Base-by-base conservation (phyloP, 2,888 invertebrate genomes). In the Chironomus tentans region DNA sequence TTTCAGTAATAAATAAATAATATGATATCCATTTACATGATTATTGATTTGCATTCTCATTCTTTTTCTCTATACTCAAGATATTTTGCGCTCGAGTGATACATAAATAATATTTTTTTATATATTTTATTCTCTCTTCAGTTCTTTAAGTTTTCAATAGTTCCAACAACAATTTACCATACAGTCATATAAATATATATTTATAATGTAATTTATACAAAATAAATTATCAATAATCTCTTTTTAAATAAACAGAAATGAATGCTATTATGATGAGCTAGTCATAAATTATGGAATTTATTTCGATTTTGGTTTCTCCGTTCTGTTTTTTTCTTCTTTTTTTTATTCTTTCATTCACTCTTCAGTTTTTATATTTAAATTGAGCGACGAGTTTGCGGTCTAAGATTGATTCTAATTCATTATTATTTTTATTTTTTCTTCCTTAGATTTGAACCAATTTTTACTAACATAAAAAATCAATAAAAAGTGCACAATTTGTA, bases 141-240 rank as follows among this genome's bases (percentile, higher is more conserved):
- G 38, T 38, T 38, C 38, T 38, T 56, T 12, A 3, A 15, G 18
- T 15, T 50, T 50, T 50, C 50, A 50, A 50, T 15, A 50, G 50
- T 18, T n/a, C 18, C 21, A 74, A 61, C 74, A 24, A 56, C 72
- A 72, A 70, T 13, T 28, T 28, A 68, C n/a, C 15, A 24, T 48
- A 38, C 10, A 50, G 38, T 15, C 28, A 48, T 70, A 46, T 70
- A 70, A 13, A 62, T 72, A 56, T 74, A 46, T 70, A 70, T 15
- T 72, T 72, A 56, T 74, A 74, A 74, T 74, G 74, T 74, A 74
- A 74, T 74, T 74, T 74, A 68, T 68, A 74, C 68, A 74, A 74
- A 74, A 74, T 74, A 74, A 74, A 68, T 74, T 74, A 38, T 68
- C 68, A 22, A 61, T 62, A 74, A 74, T 74, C 74, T 74, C 72